A percentile compares a stretch with the other conserved stretches of the same genome.
These are phyloP conservation scores for Chelonoidis abingdonii DNA, from an alignment of 2,113 vertebrate species.

Conservation along the genomic window DNA sequence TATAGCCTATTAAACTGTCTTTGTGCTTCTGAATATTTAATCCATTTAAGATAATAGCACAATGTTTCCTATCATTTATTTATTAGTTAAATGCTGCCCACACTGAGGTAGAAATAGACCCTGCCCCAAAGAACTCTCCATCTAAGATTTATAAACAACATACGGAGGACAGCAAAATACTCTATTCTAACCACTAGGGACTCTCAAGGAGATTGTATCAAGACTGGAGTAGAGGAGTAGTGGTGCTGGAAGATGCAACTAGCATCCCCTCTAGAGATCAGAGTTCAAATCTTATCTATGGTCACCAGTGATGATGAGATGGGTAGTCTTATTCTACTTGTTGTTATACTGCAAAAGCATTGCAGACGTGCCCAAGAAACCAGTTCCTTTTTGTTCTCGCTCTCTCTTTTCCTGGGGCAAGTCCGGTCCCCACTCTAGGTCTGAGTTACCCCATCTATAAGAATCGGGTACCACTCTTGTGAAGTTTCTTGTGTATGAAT, in stretches of 20 bases:
- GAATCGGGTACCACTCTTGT: slow-evolving; percentile 42
- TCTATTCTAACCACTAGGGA: slow-evolving; percentile 42
- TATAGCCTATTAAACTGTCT: slow-evolving; percentile 10
- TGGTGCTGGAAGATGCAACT: neutral
- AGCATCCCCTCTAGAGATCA: slow-evolving; percentile 48
- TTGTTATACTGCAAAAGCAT: slow-evolving; percentile 19
- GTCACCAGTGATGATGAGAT: slow-evolving; percentile 48
- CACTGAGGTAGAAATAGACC: neutral
- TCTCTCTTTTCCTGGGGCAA: slow-evolving; percentile 1
- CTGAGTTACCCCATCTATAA: neutral
- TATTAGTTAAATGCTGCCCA: slow-evolving; percentile 37
- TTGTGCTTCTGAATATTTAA: slow-evolving; percentile 19
- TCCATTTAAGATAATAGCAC: neutral
- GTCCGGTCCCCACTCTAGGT: neutral
- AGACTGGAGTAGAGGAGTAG: slow-evolving; percentile 32
- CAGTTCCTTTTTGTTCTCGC: neutral
- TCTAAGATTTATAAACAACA: slow-evolving; percentile 1
- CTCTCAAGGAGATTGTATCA: slow-evolving; percentile 36
- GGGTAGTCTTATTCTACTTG: slow-evolving; percentile 33
- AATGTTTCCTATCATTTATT: slow-evolving; percentile 37
- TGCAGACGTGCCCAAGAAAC: slow-evolving; percentile 28
- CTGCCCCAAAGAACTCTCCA: slow-evolving; percentile 37
- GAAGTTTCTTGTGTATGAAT: slow-evolving; percentile 34
- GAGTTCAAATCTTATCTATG: slow-evolving; percentile 55
- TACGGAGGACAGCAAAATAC: neutral